Base-by-base conservation (phyloP, 2,888 invertebrate species). In the Pelosia muscerda region DNA sequence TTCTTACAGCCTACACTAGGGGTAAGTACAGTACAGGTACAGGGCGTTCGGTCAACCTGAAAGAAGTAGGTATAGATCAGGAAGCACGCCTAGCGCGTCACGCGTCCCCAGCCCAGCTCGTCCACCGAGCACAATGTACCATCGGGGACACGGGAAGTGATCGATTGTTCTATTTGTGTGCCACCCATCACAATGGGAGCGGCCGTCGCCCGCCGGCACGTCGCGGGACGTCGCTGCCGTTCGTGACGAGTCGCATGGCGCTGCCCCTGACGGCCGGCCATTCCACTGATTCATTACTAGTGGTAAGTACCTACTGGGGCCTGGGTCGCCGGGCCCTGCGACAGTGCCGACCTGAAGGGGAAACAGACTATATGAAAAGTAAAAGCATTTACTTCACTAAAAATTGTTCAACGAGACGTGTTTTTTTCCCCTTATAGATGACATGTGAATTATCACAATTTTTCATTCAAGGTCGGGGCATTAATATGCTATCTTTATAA, bases 201-300 rank as follows among this genome's bases (percentile, higher is more conserved):
- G 65, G 42, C 58, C 28, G 26, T 6, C 62, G 65, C 38, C 58
- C 28, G 26, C 4, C 62, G 53, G 53, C 31, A 54, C 62, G 65
- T 49, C 49, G 42, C 56, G 28, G n/a, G 23, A 49, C 56, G 8
- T 65, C 11, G 23, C 34, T 31, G 55, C 63, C 31, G 63, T 1
- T 19, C 34, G 54, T 34, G 31, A 34, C 31, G 63, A 54, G 55
- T 25, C 60, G 26, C 26, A 26, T 25, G 61, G 49, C 42, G 49
- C 49, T 49, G 49, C 42, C 38, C 60, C 42, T 42, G 42, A 42
- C 60, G 19, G 42, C 38, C 8, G 23, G 19, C 69, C 63, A 58
- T 68, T 61, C 55, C 65, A 66, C 69, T 68, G 68, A 79, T 77
- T 69, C 67, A 72, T 77, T 69, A 66, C 26, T 38, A 54, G 65